phyloP scores from a whole-genome alignment of 2,888 invertebrate genomes.

The Mythimna pallens region DNA sequence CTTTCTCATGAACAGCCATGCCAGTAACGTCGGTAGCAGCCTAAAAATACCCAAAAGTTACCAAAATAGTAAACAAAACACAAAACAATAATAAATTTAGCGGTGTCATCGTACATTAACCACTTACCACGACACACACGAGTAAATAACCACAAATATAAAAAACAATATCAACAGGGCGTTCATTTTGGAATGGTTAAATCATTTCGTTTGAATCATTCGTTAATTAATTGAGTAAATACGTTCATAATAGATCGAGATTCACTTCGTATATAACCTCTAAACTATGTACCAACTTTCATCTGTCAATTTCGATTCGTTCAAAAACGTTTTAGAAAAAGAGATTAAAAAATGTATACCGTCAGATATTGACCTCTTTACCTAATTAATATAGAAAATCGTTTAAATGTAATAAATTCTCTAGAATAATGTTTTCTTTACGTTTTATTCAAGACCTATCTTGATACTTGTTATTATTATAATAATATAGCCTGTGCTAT shows the following conservation, averaged over 20 bases:
- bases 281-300: constrained; percentile 52
- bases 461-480: no score
- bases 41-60: constrained; percentile 85
- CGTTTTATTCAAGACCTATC: no score
- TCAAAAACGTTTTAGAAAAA: constrained; percentile 39
- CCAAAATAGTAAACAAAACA: constrained; percentile 73
- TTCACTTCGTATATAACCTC: constrained; percentile 59
- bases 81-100: constrained; percentile 79
- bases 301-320: constrained; percentile 55
- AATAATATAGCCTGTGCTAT: no score
- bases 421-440: background rate
- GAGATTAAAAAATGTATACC: background rate
- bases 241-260: constrained; percentile 49
- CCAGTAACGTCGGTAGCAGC: constrained; percentile 94
- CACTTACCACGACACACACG: constrained; percentile 91
- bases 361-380: background rate
- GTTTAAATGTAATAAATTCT: background rate
- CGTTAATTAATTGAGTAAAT: constrained; percentile 62
- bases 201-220: constrained; percentile 67
- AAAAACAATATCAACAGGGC: constrained; percentile 79
- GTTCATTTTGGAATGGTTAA: constrained; percentile 79
- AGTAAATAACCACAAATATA: constrained; percentile 88
- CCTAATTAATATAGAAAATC: background rate
- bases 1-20: constrained; percentile 95
- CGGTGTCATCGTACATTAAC: constrained; percentile 61